Evolutionary conservation across 2,797 vertebrate genomes (phyloP).

Genomic region (Pelochelys cantorii): DNA sequence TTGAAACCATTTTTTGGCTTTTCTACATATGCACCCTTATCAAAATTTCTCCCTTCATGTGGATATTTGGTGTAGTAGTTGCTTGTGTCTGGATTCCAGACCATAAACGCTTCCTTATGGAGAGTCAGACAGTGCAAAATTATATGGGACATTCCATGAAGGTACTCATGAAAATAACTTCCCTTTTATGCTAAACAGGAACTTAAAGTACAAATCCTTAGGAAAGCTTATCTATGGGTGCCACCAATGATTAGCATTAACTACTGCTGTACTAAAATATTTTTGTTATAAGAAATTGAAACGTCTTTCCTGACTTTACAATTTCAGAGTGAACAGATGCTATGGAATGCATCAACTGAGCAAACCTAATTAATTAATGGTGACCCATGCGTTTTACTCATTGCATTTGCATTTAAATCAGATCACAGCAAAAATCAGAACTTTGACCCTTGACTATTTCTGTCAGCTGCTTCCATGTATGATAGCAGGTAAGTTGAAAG

Average conservation of each 20-base stretch:
- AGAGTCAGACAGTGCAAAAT: background rate
- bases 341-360: background rate
- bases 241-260: background rate
- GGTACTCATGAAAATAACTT: background rate
- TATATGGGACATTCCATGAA: background rate
- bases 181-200: background rate
- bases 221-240: background rate
- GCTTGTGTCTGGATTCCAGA: background rate
- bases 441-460: background rate
- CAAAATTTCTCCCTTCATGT: background rate
- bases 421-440: background rate
- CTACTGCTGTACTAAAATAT: background rate
- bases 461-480: background rate
- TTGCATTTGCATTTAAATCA: background rate
- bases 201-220: background rate
- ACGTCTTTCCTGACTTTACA: background rate
- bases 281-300: background rate
- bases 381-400: background rate
- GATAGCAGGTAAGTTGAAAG: background rate
- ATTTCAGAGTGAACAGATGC: background rate
- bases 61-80: background rate
- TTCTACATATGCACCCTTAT: background rate
- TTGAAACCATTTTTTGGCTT: background rate
- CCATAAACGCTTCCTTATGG: background rate
- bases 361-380: background rate